A percentile compares a stretch with the other conserved stretches of the same genome.
These are phyloP conservation scores for Aleiodes testaceus DNA, from an alignment of 2,888 invertebrate species.

Conservation along the genomic window DNA sequence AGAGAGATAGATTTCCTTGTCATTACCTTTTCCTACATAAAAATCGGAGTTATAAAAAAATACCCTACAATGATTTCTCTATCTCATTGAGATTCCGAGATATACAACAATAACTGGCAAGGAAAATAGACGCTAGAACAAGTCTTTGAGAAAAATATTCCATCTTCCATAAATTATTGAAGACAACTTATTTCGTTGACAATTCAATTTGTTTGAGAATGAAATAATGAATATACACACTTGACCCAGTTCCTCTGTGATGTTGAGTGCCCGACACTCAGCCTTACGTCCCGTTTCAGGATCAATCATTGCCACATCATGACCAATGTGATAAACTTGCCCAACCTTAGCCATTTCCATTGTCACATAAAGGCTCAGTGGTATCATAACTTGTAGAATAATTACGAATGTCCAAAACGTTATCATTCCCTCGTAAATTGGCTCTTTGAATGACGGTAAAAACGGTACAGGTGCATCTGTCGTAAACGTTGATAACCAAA, in stretches of 20 bases:
- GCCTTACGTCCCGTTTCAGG: conserved; percentile 85
- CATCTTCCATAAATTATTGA: no score
- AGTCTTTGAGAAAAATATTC: no score
- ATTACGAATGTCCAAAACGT: conserved; percentile 98
- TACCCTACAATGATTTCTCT: no score
- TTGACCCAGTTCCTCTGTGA: conserved; percentile 98
- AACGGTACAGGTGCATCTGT: conserved; percentile 77
- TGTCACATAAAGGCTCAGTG: conserved; percentile 96
- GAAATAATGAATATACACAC: conserved; percentile 55
- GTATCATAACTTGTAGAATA: conserved; percentile 97
- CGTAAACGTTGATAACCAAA: conserved; percentile 83
- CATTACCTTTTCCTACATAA: background rate
- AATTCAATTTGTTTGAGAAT: background rate
- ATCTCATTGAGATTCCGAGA: no score
- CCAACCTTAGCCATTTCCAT: conserved; percentile 96
- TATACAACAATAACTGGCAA: no score
- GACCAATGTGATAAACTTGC: conserved; percentile 95
- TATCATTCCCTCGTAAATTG: conserved; percentile 84
- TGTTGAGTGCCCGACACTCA: conserved; percentile 95
- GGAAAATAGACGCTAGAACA: no score
- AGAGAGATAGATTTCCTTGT: background rate
- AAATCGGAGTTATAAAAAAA: background rate
- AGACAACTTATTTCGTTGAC: background rate
- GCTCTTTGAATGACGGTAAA: conserved; percentile 78
- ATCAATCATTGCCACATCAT: conserved; percentile 91